Evolutionary conservation across 2,113 vertebrate species (phyloP), one percentile per base, ranked within the genome.

Genomic region (Phrynosoma blainvillii): DNA sequence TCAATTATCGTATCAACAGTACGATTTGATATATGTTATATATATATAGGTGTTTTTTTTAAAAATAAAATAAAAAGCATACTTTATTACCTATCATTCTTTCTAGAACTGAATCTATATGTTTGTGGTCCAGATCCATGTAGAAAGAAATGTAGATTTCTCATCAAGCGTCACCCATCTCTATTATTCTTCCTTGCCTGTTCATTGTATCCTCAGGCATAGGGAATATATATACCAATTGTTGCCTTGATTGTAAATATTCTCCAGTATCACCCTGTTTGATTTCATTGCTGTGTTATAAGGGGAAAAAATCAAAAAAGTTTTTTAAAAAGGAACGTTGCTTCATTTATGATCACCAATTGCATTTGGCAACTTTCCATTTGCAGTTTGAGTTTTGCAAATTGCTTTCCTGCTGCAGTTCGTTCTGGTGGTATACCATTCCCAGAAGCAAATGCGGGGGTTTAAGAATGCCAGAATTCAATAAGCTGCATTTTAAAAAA

Each of bases 1-100:
- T 78, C 89, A 36, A 79, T 52, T 90, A 8, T 23, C 3, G 11
- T 0, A 1, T 25, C 0, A 0, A 71, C 3, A 0, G 13, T 0
- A 23, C 9, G 0, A 71, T 4, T 75, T 70, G 27, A 82, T 52
- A 56, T 82, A 76, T n/a, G 54, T 36, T 11, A 75, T 40, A 1
- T 0, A 2, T 21, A 6, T 1, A 76, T 14, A 74, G 83, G 0
- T 54, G 0, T 0, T 11, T 65, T 4, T 73, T 0, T 2, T n/a
- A n/a, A n/a, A n/a, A 36, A n/a, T 1, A 13, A 78, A 25, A 71
- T 74, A 30, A 65, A 54, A 20, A 20, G 47, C 20, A 82, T 30
- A 42, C 59, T 82, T 76, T 81, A 74, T 65, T 30, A 80, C 79
- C 80, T 90, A 7, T 59, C 23, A 23, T 30, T 36, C 21, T 66